These are phyloP conservation scores for Camelus bactrianus DNA, from an alignment of 2,113 vertebrate genomes.

Conservation along the genomic window DNA sequence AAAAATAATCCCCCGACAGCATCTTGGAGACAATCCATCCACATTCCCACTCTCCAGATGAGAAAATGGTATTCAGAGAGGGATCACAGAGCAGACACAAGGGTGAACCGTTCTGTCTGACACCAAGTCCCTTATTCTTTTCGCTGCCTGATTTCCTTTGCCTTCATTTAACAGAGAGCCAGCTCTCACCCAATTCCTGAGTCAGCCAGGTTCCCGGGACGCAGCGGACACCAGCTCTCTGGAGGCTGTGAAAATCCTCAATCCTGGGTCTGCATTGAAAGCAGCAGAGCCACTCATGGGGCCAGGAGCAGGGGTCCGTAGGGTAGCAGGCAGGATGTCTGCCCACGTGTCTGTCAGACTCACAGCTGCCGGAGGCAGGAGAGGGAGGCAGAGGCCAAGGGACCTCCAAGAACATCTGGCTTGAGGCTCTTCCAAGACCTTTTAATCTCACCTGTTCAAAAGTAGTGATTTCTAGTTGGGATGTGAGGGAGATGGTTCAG, in stretches of 20 bases:
- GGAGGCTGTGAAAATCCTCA: neutral
- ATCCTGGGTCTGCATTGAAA: neutral
- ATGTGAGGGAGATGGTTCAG: neutral
- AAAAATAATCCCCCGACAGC: neutral
- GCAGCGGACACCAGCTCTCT: neutral
- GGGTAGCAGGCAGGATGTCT: neutral
- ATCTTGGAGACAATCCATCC: neutral
- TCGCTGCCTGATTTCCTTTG: neutral
- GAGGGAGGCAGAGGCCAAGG: neutral
- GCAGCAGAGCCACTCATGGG: fast-evolving
- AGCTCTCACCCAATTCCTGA: neutral
- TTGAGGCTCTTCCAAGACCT: neutral
- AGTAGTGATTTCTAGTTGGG: neutral
- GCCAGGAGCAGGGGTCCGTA: neutral
- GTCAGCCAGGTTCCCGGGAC: neutral
- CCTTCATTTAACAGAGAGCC: neutral
- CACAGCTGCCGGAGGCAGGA: neutral
- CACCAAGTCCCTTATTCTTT: too few relatives aligned
- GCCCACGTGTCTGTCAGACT: fast-evolving
- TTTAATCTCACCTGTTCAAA: neutral
- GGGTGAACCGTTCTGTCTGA: neutral
- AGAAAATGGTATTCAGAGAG: neutral
- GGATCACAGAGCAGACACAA: neutral
- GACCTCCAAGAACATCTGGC: neutral
- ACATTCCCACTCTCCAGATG: neutral